These are phyloP conservation scores for Drosophila ficusphila DNA, from an alignment of 1,140 invertebrate genomes.

Conservation along the genomic window DNA sequence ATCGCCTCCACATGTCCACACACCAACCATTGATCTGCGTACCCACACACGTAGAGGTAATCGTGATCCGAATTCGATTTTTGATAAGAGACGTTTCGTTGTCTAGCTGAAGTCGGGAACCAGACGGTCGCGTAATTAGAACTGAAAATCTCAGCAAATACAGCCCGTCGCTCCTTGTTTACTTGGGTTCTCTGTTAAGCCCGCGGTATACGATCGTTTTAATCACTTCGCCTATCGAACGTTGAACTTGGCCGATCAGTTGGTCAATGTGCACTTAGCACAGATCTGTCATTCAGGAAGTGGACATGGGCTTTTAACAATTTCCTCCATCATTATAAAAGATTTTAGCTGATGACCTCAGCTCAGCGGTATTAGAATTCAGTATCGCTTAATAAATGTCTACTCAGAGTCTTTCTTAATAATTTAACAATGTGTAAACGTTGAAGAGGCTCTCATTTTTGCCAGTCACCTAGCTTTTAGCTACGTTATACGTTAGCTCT, in stretches of 20 bases:
- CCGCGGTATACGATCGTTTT: not conserved
- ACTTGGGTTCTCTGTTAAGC: not conserved
- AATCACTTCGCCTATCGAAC: slow-evolving; percentile 55
- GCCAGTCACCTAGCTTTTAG: not conserved
- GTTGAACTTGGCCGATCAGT: slow-evolving; percentile 54
- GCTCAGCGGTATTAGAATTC: no score
- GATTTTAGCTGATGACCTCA: no score
- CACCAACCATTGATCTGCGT: not conserved
- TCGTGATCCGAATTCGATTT: slow-evolving; percentile 24
- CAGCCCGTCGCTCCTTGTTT: slow-evolving; percentile 15
- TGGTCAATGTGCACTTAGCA: not conserved
- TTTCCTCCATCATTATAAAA: no score
- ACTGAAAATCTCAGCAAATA: slow-evolving; percentile 16
- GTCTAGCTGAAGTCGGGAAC: slow-evolving; percentile 7
- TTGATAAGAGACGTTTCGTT: slow-evolving; percentile 42
- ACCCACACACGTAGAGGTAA: not conserved
- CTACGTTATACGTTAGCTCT: not conserved
- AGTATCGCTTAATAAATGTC: no score
- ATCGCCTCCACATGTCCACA: not conserved
- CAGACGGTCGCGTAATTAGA: slow-evolving; percentile 6
- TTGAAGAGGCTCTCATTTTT: not conserved
- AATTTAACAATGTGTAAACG: no score
- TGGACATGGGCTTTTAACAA: no score
- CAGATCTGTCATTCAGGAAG: not conserved
- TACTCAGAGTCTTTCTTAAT: no score